Conservation (phyloP, 2,888 invertebrate species). For the Lithophane socia region DNA sequence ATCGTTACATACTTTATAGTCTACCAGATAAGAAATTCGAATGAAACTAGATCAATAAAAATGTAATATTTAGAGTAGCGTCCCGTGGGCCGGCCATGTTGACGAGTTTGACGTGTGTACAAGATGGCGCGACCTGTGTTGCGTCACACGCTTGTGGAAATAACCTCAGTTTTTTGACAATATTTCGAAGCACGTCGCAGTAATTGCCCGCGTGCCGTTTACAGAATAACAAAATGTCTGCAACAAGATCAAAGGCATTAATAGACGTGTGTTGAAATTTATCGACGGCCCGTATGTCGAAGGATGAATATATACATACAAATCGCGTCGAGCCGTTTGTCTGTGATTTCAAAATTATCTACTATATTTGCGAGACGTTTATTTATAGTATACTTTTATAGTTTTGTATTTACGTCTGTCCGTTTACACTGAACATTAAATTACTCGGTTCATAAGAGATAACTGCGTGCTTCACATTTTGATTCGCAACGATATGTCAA, state of each 20-base stretch:
- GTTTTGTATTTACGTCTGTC: constrained; percentile 57
- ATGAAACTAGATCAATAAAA: constrained; percentile 78
- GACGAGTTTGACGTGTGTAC: constrained; percentile 71
- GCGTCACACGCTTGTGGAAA: constrained; percentile 73
- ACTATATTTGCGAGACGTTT: constrained; percentile 62
- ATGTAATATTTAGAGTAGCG: constrained; percentile 65
- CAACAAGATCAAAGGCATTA: constrained; percentile 88
- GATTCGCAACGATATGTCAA: constrained; percentile 64
- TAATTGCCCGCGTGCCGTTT: constrained; percentile 84
- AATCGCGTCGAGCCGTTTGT: constrained; percentile 67
- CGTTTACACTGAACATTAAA: constrained; percentile 58
- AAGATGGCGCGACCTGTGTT: constrained; percentile 78
- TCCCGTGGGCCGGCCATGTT: constrained; percentile 72
- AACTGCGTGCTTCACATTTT: constrained; percentile 65
- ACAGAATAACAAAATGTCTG: constrained; percentile 86
- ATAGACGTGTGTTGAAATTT: constrained; percentile 89
- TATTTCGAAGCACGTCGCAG: constrained; percentile 85
- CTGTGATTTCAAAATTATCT: constrained; percentile 64
- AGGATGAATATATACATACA: constrained; percentile 81
- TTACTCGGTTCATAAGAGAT: constrained; percentile 64
- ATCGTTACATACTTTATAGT: constrained; percentile 80
- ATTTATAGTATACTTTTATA: constrained; percentile 62
- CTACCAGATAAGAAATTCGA: constrained; percentile 74
- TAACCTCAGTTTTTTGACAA: constrained; percentile 82
- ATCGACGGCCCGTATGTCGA: constrained; percentile 83